Evolutionary conservation across 2,113 vertebrate genomes (phyloP).

Genomic region (Melierax canorus): DNA sequence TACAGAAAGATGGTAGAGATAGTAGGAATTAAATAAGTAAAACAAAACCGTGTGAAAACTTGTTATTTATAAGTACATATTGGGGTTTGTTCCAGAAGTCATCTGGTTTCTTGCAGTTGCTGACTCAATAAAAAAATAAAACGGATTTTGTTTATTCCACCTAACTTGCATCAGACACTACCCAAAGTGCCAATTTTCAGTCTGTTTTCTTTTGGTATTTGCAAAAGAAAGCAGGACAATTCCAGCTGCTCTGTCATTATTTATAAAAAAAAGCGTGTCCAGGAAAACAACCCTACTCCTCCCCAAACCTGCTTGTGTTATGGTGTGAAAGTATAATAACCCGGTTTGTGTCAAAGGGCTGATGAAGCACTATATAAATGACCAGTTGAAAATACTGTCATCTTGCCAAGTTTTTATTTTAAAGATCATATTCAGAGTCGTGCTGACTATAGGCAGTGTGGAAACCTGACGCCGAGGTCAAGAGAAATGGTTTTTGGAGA

Average conservation of each 20-base stretch:
- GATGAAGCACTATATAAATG: neutral
- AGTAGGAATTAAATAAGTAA: neutral
- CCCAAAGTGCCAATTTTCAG: neutral
- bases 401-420: neutral
- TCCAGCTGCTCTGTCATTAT: neutral
- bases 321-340: neutral
- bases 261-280: neutral
- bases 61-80: neutral
- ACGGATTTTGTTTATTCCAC: neutral
- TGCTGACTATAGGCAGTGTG: neutral
- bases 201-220: neutral
- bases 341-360: neutral
- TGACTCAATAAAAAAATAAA: neutral
- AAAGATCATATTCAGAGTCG: neutral
- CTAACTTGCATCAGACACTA: neutral
- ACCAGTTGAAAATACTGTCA: neutral
- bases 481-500: neutral
- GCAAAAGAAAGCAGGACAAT: neutral
- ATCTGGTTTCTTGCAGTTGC: neutral
- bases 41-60: neutral
- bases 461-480: fast-evolving
- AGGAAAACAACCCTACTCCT: neutral
- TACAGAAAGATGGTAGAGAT: neutral
- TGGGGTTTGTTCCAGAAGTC: neutral
- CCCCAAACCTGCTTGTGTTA: neutral